These are phyloP conservation scores for Microctonus aethiopoides DNA, from an alignment of 2,888 invertebrate species.

Conservation along the genomic window DNA sequence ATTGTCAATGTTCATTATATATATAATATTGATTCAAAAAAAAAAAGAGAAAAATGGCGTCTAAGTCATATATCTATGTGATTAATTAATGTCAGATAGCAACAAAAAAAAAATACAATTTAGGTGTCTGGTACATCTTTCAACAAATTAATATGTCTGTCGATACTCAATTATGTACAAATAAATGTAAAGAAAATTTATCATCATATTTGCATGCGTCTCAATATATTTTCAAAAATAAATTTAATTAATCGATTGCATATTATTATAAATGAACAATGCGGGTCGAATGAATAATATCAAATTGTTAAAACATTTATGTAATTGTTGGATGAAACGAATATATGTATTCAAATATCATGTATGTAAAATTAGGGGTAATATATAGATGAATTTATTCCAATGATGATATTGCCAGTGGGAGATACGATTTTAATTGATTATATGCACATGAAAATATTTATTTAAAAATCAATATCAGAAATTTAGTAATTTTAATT, in stretches of 20 bases:
- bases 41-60: neutral
- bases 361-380: neutral
- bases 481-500: neutral
- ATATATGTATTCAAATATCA: neutral
- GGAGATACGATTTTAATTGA: neutral
- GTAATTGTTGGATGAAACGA: neutral
- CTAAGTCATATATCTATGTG: slow-evolving; percentile 11
- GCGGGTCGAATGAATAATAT: neutral
- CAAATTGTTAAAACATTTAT: neutral
- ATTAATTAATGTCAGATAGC: neutral
- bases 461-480: neutral
- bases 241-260: neutral
- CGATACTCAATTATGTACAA: slow-evolving; percentile 15
- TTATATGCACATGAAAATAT: neutral
- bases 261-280: slow-evolving; percentile 3
- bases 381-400: neutral
- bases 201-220: slow-evolving; percentile 37
- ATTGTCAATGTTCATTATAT: neutral
- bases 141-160: slow-evolving; percentile 5
- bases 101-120: neutral
- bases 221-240: slow-evolving; percentile 31
- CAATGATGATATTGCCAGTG: neutral
- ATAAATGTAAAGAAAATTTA: slow-evolving; percentile 10
- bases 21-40: neutral
- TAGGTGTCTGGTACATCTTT: slow-evolving; percentile 31